A percentile compares a stretch with the other conserved stretches of the same genome.
Evolutionary conservation across 2,113 vertebrate genomes (phyloP).

Genomic region (Zosterops pallidus): DNA sequence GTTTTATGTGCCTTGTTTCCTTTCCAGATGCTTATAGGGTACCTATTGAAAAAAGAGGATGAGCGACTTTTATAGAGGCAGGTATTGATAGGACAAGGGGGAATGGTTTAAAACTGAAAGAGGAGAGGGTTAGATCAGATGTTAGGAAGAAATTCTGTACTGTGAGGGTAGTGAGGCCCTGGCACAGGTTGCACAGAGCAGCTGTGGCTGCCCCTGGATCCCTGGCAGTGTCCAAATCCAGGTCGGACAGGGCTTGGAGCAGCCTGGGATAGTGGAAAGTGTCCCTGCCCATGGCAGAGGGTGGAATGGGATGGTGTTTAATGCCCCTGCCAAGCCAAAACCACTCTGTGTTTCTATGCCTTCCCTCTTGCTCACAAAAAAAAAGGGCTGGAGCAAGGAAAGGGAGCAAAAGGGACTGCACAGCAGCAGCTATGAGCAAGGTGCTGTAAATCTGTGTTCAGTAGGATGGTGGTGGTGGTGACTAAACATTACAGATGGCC

Average conservation of each 20-base stretch:
- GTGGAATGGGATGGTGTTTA: neutral
- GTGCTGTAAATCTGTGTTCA: accelerated
- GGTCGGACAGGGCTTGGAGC: accelerated
- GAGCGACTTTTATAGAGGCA: neutral
- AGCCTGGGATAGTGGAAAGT: accelerated
- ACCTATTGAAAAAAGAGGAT: neutral
- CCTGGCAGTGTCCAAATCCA: accelerated
- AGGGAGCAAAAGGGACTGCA: neutral
- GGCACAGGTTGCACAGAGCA: accelerated
- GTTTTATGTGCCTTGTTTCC: neutral
- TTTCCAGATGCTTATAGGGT: neutral
- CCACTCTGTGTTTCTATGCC: neutral
- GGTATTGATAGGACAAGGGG: neutral
- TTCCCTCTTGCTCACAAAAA: neutral
- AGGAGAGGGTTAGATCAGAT: neutral
- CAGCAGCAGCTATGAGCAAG: neutral
- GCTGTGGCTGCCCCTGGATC: neutral
- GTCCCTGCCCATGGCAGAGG: neutral
- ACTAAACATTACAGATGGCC: neutral
- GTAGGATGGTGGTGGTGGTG: neutral
- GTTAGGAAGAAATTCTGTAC: neutral
- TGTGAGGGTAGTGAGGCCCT: neutral
- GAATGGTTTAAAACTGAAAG: neutral
- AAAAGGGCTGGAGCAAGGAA: neutral
- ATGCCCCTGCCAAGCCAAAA: neutral